A percentile compares a stretch with the other conserved stretches of the same genome.
phyloP scores from a whole-genome alignment of 2,797 vertebrate species.

The Poliocrania exsul region DNA sequence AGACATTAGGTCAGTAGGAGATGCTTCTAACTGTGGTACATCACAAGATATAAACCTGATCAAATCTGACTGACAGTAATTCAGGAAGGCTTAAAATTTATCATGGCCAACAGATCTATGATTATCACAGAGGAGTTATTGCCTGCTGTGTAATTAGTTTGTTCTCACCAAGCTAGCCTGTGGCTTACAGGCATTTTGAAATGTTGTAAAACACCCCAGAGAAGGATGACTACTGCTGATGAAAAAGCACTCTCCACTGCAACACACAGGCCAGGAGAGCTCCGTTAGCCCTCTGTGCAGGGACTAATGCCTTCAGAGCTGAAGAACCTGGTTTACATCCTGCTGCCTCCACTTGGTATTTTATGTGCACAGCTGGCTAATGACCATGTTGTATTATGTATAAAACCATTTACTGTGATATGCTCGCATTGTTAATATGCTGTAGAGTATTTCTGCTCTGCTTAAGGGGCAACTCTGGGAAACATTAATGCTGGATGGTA shows the following conservation, averaged over 20 bases:
- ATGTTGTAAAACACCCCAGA: background rate
- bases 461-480: slow-evolving; percentile 54
- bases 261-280: background rate
- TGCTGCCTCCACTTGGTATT: slow-evolving; percentile 11
- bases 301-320: background rate
- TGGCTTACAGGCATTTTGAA: background rate
- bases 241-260: background rate
- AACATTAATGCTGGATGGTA: slow-evolving; percentile 15
- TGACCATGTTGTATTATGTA: slow-evolving; percentile 5
- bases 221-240: background rate
- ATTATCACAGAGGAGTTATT: background rate
- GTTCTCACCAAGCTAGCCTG: background rate
- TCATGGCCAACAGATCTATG: background rate
- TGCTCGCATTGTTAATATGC: background rate
- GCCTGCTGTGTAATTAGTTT: background rate
- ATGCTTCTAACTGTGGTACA: background rate
- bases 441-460: slow-evolving; percentile 4
- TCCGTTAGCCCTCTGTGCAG: background rate
- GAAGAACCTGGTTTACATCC: background rate
- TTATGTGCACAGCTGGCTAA: slow-evolving; percentile 53
- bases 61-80: background rate
- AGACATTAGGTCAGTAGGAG: background rate
- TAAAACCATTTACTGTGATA: slow-evolving; percentile 12
- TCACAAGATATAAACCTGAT: background rate
- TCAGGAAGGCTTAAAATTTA: background rate